phyloP scores from a whole-genome alignment of 2,888 invertebrate species.

The Flexamia atlantica region DNA sequence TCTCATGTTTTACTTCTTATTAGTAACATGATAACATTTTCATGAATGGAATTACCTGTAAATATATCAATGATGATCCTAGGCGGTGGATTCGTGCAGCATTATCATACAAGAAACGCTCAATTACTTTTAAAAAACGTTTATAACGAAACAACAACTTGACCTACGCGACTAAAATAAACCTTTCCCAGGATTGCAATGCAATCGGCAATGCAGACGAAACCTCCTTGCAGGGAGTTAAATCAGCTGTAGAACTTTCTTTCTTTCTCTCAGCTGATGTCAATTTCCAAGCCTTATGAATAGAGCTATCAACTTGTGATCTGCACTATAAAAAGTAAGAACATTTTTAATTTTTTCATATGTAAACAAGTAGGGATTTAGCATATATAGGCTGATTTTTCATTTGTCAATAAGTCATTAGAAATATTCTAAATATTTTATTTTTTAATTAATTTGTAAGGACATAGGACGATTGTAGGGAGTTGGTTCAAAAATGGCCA shows the following conservation, averaged over 20 bases:
- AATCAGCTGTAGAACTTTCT: conserved; percentile 25
- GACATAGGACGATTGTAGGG: too few species aligned
- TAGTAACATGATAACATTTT: background rate
- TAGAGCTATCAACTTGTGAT: background rate
- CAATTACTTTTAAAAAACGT: background rate
- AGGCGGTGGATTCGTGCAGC: background rate
- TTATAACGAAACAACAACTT: conserved; percentile 32
- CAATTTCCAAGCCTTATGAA: background rate
- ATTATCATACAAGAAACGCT: background rate
- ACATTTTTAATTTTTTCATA: too few species aligned
- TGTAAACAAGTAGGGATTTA: too few species aligned
- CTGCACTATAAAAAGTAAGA: background rate
- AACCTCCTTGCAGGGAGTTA: background rate
- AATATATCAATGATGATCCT: background rate
- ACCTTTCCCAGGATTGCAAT: conserved; percentile 49
- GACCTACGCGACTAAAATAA: conserved; percentile 53
- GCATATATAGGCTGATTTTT: too few species aligned
- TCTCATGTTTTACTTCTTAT: too few species aligned
- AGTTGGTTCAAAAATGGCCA: too few species aligned
- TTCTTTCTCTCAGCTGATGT: background rate
- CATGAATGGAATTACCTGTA: background rate
- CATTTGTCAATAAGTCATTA: too few species aligned
- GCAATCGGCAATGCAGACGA: conserved; percentile 28
- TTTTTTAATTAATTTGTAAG: too few species aligned
- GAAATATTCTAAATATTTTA: too few species aligned